Evolutionary conservation across 2,113 vertebrate genomes (phyloP), one percentile per base, ranked within the genome.

Genomic region (Psammodynastes pulverulentus): DNA sequence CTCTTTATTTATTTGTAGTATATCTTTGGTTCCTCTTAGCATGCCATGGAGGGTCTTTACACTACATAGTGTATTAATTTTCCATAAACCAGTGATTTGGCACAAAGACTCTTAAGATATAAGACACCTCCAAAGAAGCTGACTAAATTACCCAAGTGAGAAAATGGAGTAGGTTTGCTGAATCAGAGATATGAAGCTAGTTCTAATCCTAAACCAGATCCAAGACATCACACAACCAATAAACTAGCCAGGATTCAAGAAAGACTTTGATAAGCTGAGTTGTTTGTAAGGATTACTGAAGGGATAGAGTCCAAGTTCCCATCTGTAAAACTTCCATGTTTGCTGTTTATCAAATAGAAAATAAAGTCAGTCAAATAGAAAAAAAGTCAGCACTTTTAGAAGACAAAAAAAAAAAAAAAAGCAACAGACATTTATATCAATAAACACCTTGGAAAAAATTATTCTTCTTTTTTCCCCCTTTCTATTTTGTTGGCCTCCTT

Each of bases 381-480:
- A 26, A 79, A 90, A 93, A 95, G 94, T 95, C 94, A 95, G 95
- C 93, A 96, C 92, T 95, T 96, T 93, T 92, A 93, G 94, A 91
- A 95, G 94, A 96, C 95, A 91, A 95, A 26, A 9, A 9, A 56
- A 56, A 54, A 23, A 26, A 67, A n/a, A 1, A 7, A 91, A 90
- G 51, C 93, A 39, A 96, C 95, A 93, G 97, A 96, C 94, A 94
- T 94, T 96, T 90, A 53, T 94, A 96, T 97, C 96, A 96, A 96
- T 97, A 97, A 97, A 97, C 97, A 95, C 96, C 96, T 96, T 93
- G 94, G 94, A 54, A 97, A 97, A 58, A 96, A 95, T 89, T 24
- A 89, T 95, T 95, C n/a, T 86, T 93, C 26, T 86, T 95, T 93
- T 92, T 87, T 29, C 93, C 93, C 88, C 91, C 48, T 9, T 24